Evolutionary conservation across 2,113 vertebrate genomes (phyloP).

Genomic region (Hypocryptadius cinnamomeus): DNA sequence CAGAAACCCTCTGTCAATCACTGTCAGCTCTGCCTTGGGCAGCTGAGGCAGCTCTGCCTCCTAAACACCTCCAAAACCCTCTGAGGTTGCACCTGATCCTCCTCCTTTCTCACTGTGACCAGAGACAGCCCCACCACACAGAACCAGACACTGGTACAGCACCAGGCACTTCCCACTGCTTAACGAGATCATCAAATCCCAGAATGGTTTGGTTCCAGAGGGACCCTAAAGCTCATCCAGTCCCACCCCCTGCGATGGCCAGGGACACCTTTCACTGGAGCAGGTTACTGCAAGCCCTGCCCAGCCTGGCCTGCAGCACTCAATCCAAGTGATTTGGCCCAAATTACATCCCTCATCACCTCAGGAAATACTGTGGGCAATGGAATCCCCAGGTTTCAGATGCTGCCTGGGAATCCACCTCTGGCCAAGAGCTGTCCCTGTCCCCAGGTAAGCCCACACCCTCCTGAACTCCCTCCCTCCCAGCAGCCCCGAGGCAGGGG

Average conservation of each 20-base stretch:
- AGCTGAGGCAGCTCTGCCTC: background rate
- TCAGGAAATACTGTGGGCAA: background rate
- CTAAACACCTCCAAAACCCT: background rate
- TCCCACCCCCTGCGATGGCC: background rate
- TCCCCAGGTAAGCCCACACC: background rate
- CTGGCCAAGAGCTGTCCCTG: rapidly evolving
- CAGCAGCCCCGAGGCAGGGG: rapidly evolving
- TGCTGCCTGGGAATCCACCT: background rate
- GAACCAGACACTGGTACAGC: background rate
- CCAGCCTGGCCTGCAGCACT: background rate
- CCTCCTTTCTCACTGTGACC: background rate
- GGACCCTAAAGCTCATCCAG: background rate
- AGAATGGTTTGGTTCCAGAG: background rate
- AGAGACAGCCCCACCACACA: background rate
- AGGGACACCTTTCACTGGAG: background rate
- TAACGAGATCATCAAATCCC: background rate
- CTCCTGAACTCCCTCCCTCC: background rate
- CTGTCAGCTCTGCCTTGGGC: background rate
- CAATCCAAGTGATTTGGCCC: background rate
- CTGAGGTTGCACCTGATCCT: rapidly evolving
- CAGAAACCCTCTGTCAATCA: background rate
- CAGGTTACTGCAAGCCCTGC: background rate
- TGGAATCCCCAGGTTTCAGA: background rate
- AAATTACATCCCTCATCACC: background rate
- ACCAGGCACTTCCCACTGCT: background rate